phyloP scores from a whole-genome alignment of 2,113 vertebrate genomes.

The Helogale parvula region DNA sequence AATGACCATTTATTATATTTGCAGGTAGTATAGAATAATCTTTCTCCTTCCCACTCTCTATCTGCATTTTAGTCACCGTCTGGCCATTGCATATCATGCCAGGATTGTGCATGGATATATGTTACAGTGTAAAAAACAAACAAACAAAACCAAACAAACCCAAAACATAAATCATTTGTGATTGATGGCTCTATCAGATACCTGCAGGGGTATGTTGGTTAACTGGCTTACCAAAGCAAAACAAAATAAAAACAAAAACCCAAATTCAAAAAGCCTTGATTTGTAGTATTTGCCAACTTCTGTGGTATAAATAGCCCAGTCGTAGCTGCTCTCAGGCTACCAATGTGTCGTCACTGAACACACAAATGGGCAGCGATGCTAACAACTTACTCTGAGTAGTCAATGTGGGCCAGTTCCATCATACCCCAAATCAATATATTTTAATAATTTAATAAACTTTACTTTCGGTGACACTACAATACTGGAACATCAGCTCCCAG shows the following conservation, averaged over 20 bases:
- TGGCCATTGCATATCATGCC: background rate
- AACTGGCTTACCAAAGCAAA: background rate
- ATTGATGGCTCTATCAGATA: background rate
- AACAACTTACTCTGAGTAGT: background rate
- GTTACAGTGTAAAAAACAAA: background rate
- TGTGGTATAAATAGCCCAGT: background rate
- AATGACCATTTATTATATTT: background rate
- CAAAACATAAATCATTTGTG: background rate
- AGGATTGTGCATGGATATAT: background rate
- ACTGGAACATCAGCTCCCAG: background rate
- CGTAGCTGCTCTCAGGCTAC: background rate
- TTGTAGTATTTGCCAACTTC: slow-evolving; percentile 1
- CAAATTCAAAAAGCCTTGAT: background rate
- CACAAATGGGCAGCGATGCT: background rate
- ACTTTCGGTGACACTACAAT: slow-evolving; percentile 16
- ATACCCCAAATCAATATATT: background rate
- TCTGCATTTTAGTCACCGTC: background rate
- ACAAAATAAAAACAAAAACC: background rate
- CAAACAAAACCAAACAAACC: background rate
- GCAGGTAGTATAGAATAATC: background rate
- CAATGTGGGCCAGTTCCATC: background rate
- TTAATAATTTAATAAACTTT: slow-evolving; percentile 20
- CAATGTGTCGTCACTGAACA: background rate
- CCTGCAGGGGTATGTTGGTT: background rate
- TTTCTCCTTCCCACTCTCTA: background rate